Base-by-base conservation (phyloP, 2,888 invertebrate species). In the Ennomos fuscantarius region DNA sequence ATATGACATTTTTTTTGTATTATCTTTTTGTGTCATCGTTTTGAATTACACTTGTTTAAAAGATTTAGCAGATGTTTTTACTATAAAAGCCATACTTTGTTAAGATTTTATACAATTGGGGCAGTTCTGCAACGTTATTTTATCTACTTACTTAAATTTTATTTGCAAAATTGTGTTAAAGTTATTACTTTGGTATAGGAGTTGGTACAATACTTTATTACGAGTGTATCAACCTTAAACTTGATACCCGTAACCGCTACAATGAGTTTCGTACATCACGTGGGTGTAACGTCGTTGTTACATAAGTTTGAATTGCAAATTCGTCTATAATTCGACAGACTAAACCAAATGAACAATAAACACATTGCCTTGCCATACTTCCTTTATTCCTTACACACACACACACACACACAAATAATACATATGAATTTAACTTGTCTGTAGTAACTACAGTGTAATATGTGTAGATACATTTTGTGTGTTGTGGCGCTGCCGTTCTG, bases 361-460 rank as follows among this genome's bases (percentile, higher is more conserved):
- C n/a, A 78, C 81, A 74, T 80, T 82, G 81, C 83, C 82, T 54
- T 52, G 50, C 48, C 52, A 37, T 47, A 60, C 87, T 86, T 90
- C 90, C 89, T 90, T 89, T 90, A 90, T 91, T 88, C 87, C 87
- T 79, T 84, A 79, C 78, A 78, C 70, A 78, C 60, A 48, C 60
- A 45, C 45, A 79, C 78, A 78, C 70, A 78, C 60, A 48, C 60
- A 45, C 45, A 59, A 32, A 57, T 39, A 43, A 24, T 36, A 53
- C 34, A 24, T 45, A 37, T 37, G 34, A 31, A 53, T 46, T 41
- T 13, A 31, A 46, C 11, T 24, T 55, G 43, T 43, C 43, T 49
- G 42, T 39, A 49, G 63, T 65, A 24, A 2, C 24, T 24, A 24
- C 24, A 24, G 24, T 24, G 24, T 24, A 6, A 6, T 24, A 24